These are phyloP conservation scores for Amphimallon solstitiale DNA, from an alignment of 2,888 invertebrate species.

Conservation along the genomic window DNA sequence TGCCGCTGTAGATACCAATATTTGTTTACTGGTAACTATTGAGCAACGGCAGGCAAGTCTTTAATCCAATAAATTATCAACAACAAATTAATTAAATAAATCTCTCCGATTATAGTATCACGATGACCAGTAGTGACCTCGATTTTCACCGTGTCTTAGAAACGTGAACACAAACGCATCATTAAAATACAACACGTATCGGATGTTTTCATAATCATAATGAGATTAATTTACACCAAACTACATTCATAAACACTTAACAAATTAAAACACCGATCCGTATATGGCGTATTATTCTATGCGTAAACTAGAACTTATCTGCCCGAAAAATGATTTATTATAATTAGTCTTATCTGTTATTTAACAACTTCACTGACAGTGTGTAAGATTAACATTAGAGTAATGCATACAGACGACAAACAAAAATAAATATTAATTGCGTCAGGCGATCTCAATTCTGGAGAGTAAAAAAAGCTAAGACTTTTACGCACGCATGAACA, in stretches of 20 bases:
- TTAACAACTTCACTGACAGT: slow-evolving; percentile 33
- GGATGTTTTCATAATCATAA: slow-evolving; percentile 29
- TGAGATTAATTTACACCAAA: slow-evolving; percentile 30
- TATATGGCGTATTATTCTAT: slow-evolving; percentile 7
- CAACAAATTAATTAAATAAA: slow-evolving; percentile 25
- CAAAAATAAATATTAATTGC: slow-evolving; percentile 20
- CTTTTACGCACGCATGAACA: slow-evolving; percentile 12
- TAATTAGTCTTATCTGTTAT: slow-evolving; percentile 37
- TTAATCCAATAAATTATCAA: slow-evolving; percentile 20
- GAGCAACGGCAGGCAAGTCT: neutral
- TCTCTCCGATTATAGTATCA: slow-evolving; percentile 8
- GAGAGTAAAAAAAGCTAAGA: neutral
- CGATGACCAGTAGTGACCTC: slow-evolving; percentile 28
- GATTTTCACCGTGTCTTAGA: slow-evolving; percentile 2
- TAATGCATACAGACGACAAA: slow-evolving; percentile 20
- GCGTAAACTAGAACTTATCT: slow-evolving; percentile 25
- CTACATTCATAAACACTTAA: slow-evolving; percentile 33
- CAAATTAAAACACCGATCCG: slow-evolving; percentile 29
- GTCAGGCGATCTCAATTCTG: slow-evolving; percentile 14
- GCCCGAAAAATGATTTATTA: slow-evolving; percentile 35
- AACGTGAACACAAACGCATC: slow-evolving; percentile 1
- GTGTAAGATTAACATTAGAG: slow-evolving; percentile 20
- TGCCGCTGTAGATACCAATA: no score
- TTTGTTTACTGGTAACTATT: neutral
- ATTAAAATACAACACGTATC: slow-evolving; percentile 24